Base-by-base conservation (phyloP, 1,140 invertebrate genomes). In the Octopus sinensis region DNA sequence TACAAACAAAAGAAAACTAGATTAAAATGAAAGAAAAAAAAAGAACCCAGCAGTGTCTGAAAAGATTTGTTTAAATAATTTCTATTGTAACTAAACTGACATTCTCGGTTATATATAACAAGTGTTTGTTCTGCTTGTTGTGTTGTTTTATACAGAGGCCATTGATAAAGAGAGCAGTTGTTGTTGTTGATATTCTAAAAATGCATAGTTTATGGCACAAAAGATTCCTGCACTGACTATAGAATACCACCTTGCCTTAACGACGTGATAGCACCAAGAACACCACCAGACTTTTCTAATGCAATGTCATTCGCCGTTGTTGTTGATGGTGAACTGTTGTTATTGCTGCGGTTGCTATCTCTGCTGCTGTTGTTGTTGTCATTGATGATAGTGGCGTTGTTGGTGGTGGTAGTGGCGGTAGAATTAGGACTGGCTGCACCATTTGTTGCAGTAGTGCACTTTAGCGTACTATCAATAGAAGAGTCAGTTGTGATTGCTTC, bases 321-420 rank as follows among this genome's bases (percentile, higher is more conserved):
- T 62, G 17, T 10, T 1, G 81, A 7, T 80, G 62, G 13, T 81
- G 80, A 62, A 73, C 76, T 30, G 79, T 79, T 78, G 77, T 84
- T 76, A 51, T 79, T 43, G 23, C 56, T 54, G 54, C 4, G 54
- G 30, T 80, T 68, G 13, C 68, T 79, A 4, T 54, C 51, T 53
- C 52, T n/a, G 76, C 73, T 17, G 76, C 13, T 43, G 78, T n/a
- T 68, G 82, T 75, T 2, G 6, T 92, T 91, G 54, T 92, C 92
- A 78, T 93, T 93, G 9, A 71, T 53, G 54, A 56, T 2, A 79
- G 71, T 51, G 79, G 53, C 23, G 7, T n/a, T 54, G 4, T 5
- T 51, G 17, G 54, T 12, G 17, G 71, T 9, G n/a, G 75, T 51
- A 6, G 54, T 30, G 30, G 71, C 78, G 62, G 73, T 13, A 10